These are phyloP conservation scores for Anodontia alba DNA, from an alignment of 2,888 invertebrate genomes.

Conservation along the genomic window DNA sequence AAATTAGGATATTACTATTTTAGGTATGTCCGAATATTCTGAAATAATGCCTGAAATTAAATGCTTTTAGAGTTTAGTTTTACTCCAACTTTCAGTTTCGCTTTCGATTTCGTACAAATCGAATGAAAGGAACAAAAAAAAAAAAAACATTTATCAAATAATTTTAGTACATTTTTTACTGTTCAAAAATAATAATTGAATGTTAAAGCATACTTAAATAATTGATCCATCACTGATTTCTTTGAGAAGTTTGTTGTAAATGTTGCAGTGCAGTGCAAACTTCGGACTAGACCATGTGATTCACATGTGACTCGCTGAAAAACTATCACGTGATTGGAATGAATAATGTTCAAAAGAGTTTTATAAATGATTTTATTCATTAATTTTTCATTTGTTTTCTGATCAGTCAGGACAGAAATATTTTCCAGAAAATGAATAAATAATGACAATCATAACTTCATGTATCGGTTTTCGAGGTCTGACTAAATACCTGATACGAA, in stretches of 20 bases:
- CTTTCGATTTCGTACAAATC: neutral
- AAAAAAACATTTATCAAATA: neutral
- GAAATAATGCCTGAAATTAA: too few relatives aligned
- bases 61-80: too few relatives aligned
- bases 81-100: neutral
- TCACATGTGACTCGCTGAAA: neutral
- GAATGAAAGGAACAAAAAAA: neutral
- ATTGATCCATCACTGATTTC: neutral
- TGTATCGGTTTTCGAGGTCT: too few relatives aligned
- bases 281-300: neutral
- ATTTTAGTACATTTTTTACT: neutral
- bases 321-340: neutral
- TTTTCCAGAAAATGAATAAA: too few relatives aligned
- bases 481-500: too few relatives aligned
- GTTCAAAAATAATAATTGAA: neutral
- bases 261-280: neutral
- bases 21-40: too few relatives aligned
- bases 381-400: too few relatives aligned
- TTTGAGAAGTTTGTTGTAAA: neutral
- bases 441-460: too few relatives aligned
- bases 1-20: too few relatives aligned
- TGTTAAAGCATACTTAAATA: neutral
- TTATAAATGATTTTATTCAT: too few relatives aligned
- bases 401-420: too few relatives aligned
- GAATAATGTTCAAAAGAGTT: too few relatives aligned